Conservation (phyloP, 2,113 vertebrate genomes). For the Eptesicus fuscus region DNA sequence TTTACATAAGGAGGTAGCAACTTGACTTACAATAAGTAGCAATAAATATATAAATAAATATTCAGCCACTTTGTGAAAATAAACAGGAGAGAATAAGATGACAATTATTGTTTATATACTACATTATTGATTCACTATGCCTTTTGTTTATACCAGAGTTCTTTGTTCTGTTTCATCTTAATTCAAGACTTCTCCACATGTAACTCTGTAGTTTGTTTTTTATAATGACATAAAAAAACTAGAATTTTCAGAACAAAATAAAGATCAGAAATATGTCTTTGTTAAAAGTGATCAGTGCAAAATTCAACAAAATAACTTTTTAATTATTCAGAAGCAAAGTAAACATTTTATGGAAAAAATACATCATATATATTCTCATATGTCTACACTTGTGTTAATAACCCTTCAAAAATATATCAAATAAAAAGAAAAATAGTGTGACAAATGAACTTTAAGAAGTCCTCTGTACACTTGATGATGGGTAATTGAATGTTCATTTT, state of each 20-base stretch:
- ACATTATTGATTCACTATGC: background rate
- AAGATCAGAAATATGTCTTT: background rate
- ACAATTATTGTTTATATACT: background rate
- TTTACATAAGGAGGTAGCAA: background rate
- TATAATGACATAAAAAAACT: background rate
- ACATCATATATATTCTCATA: background rate
- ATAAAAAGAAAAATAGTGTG: background rate
- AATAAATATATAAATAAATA: background rate
- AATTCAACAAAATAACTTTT: background rate
- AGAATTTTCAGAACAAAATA: background rate
- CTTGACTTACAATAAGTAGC: background rate
- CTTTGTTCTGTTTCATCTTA: background rate
- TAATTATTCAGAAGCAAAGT: background rate
- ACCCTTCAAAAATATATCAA: background rate
- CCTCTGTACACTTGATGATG: background rate
- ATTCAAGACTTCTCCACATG: background rate
- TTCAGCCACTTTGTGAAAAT: background rate
- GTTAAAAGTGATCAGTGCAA: background rate
- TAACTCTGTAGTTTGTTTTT: background rate
- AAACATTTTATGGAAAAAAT: background rate
- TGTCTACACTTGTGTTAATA: background rate
- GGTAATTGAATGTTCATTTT: background rate
- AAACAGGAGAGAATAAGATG: background rate
- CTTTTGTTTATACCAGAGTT: background rate
- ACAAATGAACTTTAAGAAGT: background rate